Base-by-base conservation (phyloP, 2,113 vertebrate genomes). In the Deroptyus accipitrinus region DNA sequence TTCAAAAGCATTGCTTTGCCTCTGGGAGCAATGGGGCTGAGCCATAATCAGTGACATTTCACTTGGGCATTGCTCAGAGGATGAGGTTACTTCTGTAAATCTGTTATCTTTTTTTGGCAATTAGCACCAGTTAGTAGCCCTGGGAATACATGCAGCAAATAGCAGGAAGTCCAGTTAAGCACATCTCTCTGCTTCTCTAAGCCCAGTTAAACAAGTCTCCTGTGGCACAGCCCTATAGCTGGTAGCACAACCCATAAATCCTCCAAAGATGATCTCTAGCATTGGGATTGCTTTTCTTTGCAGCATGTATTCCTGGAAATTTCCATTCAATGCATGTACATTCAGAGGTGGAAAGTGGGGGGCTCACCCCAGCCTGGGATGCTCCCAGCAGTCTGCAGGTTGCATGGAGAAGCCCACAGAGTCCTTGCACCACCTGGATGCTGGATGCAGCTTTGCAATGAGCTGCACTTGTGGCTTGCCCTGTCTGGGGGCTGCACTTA, bases 81-180 rank as follows among this genome's bases (percentile, higher is more conserved):
- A 55, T 73, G 86, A 76, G 77, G 74, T 95, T 89, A 79, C 91
- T 94, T 75, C 70, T 91, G 52, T 81, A 92, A 90, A 94, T 95
- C 81, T 89, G 10, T 91, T 96, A 80, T 92, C 92, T 88, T 82
- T 92, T 83, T 85, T 75, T 82, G 83, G 83, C 88, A 85, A 86
- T 95, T 95, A 94, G 57, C 54, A 33, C 41, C 41, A 49, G 69
- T 66, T 49, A 72, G 63, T 69, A 94, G 80, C 61, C 61, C 33
- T 86, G 80, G 80, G 93, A 94, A 93, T 94, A 81, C 46, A 16
- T 4, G 72, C 82, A 92, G 93, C 72, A 86, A 93, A 54, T 57
- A 79, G 69, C 57, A 72, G 86, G 66, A 75, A 93, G 55, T 73
- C 86, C 73, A 12, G 77, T 84, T 94, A 95, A 96, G 83, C 80